These are phyloP conservation scores for Pollenia labialis DNA, from an alignment of 2,888 invertebrate species.

Conservation along the genomic window DNA sequence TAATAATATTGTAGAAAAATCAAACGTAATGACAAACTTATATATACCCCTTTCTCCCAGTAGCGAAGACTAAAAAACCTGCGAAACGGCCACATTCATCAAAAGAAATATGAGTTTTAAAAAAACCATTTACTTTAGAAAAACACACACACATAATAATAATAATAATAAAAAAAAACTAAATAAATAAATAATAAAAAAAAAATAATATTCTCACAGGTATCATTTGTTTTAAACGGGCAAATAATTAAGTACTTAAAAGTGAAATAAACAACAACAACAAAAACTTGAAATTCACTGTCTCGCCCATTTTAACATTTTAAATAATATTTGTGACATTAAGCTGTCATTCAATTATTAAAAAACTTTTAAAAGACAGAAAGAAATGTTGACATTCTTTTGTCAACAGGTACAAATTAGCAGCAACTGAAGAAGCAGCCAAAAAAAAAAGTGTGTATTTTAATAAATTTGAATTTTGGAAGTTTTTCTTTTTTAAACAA, in stretches of 20 bases:
- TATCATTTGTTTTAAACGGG: slow-evolving; percentile 19
- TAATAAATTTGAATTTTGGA: background rate
- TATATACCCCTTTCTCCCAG: too few species aligned
- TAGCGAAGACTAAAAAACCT: background rate
- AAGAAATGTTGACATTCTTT: slow-evolving; percentile 52
- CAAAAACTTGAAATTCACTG: slow-evolving; percentile 21
- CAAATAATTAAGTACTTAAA: slow-evolving; percentile 12
- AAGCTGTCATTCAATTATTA: slow-evolving; percentile 71
- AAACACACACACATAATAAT: slow-evolving; percentile 7
- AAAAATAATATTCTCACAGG: slow-evolving; percentile 58
- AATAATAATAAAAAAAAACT: slow-evolving; percentile 32
- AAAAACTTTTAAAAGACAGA: slow-evolving; percentile 43
- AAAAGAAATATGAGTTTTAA: slow-evolving; percentile 57
- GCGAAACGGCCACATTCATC: slow-evolving; percentile 17
- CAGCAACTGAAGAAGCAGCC: slow-evolving; percentile 59
- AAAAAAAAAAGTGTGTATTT: background rate
- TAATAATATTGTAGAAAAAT: too few species aligned
- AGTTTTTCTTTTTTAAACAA: background rate
- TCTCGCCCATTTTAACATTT: background rate
- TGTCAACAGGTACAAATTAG: slow-evolving; percentile 73
- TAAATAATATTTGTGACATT: slow-evolving; percentile 53
- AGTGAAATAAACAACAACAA: background rate
- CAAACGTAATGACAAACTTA: too few species aligned
- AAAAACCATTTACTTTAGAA: slow-evolving; percentile 31
- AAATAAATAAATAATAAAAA: slow-evolving; percentile 41